Conservation (phyloP, 2,888 invertebrate species). For the Plebejus anna region DNA sequence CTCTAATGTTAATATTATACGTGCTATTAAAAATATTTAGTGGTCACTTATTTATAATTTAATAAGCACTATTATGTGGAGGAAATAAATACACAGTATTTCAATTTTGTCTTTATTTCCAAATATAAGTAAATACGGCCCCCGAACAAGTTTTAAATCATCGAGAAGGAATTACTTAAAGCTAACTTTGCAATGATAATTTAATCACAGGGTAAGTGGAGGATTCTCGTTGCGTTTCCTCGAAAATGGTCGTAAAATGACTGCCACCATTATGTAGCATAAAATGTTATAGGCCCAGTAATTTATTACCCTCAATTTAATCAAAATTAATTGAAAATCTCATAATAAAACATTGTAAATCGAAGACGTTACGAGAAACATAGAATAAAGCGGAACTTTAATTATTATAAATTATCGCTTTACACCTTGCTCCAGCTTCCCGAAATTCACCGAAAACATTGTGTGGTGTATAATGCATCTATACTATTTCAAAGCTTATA, state of each 20-base stretch:
- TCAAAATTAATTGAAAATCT: conserved; percentile 30
- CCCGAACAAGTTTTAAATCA: not conserved
- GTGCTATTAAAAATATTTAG: too few species aligned
- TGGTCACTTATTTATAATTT: too few species aligned
- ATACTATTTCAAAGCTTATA: too few species aligned
- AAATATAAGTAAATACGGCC: not conserved
- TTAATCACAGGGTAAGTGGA: conserved; percentile 45
- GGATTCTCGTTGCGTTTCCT: conserved; percentile 57
- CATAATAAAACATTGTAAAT: conserved; percentile 17
- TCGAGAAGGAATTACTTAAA: not conserved
- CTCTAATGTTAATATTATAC: too few species aligned
- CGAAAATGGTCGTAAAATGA: conserved; percentile 55
- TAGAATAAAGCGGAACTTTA: conserved; percentile 4
- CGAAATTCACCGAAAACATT: conserved; percentile 22
- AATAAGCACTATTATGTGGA: too few species aligned
- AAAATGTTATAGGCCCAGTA: conserved; percentile 46
- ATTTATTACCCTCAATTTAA: conserved; percentile 45
- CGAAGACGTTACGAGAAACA: conserved; percentile 2
- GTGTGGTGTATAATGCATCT: not conserved
- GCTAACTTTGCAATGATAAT: conserved; percentile 28
- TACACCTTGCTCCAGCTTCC: not conserved
- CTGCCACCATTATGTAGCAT: conserved; percentile 49
- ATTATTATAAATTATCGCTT: conserved; percentile 12
- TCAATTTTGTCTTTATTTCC: not conserved
- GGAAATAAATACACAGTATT: too few species aligned